These are phyloP conservation scores for Folsomia manolachei DNA, from an alignment of 2,888 invertebrate genomes.

Conservation along the genomic window DNA sequence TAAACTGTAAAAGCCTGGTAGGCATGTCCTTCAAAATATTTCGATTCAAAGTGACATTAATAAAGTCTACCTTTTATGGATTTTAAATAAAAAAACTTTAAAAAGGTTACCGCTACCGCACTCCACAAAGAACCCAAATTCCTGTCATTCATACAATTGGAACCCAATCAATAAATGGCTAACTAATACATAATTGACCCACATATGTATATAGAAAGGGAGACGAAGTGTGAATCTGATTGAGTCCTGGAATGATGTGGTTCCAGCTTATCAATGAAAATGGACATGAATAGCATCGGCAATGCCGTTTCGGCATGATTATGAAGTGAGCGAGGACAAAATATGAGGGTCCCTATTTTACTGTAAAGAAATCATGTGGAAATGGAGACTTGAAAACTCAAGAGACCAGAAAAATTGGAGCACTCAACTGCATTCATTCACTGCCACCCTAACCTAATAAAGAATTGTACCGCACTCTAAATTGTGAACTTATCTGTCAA, in stretches of 20 bases:
- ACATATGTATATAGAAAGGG: background rate
- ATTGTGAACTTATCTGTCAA: too few species aligned
- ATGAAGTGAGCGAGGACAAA: background rate
- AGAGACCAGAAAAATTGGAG: conserved; percentile 3
- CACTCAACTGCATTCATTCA: conserved; percentile 1
- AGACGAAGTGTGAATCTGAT: background rate
- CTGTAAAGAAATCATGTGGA: too few species aligned
- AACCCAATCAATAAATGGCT: background rate
- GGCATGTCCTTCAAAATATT: too few species aligned
- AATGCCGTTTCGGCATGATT: background rate
- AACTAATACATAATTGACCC: background rate
- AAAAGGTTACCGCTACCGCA: too few species aligned
- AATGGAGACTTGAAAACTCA: background rate
- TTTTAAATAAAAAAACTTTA: too few species aligned
- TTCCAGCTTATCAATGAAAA: background rate
- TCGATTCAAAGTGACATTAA: too few species aligned
- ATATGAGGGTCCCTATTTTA: too few species aligned
- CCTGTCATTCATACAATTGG: too few species aligned
- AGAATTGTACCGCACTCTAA: too few species aligned
- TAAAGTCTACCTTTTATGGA: too few species aligned
- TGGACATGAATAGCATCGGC: background rate
- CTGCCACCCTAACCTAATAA: background rate
- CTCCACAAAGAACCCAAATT: too few species aligned
- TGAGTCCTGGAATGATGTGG: background rate
- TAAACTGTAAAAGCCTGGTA: too few species aligned